A percentile compares a stretch with the other conserved stretches of the same genome.
phyloP scores from a whole-genome alignment of 2,888 invertebrate genomes.

The Cantharis nigra region DNA sequence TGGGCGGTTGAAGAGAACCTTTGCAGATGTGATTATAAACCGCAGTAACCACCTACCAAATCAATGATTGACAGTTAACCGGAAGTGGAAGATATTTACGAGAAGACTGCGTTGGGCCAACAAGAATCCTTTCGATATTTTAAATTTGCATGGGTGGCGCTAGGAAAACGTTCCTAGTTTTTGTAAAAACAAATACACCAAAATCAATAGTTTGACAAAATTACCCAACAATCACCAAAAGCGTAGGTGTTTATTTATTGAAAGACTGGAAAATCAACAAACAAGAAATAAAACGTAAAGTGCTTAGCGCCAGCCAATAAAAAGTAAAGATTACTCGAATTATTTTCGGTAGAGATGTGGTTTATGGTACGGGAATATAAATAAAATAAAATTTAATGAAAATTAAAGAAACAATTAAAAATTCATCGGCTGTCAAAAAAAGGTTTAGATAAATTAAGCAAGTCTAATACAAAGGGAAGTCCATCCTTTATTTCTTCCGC shows the following conservation, averaged over 20 bases:
- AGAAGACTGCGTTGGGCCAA: neutral
- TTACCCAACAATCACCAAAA: neutral
- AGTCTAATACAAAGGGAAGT: neutral
- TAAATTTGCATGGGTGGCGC: no score
- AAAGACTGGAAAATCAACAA: neutral
- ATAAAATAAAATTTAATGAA: neutral
- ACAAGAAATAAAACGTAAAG: neutral
- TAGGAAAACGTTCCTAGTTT: neutral
- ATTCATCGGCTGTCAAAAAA: neutral
- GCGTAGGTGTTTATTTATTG: neutral
- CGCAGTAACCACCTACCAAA: neutral
- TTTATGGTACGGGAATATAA: neutral
- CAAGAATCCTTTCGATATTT: neutral
- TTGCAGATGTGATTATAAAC: neutral
- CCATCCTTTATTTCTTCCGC: conserved; percentile 10
- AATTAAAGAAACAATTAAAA: neutral
- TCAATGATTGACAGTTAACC: neutral
- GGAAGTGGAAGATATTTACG: neutral
- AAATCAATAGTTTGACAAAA: neutral
- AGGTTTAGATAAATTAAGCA: neutral
- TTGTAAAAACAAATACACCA: neutral
- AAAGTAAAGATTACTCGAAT: neutral
- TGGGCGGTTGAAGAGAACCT: neutral
- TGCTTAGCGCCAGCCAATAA: neutral
- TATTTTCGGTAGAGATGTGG: neutral